Base-by-base conservation (phyloP, 2,113 vertebrate genomes). In the Otis tarda region DNA sequence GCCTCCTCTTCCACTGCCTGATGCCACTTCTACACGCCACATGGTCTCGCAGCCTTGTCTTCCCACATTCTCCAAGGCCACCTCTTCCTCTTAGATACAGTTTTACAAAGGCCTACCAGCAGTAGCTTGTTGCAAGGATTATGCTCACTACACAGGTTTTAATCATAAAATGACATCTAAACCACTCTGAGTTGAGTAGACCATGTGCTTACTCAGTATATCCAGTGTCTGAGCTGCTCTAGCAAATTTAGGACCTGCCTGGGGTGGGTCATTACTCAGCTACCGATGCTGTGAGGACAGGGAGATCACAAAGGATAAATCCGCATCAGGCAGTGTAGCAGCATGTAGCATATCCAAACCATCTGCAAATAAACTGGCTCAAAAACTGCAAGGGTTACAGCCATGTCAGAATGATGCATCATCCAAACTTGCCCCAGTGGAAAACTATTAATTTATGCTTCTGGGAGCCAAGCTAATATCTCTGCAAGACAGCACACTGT, bases 381-480 rank as follows among this genome's bases (percentile, higher is more conserved):
- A 55, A 81, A 89, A 83, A 5, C 69, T 82, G 30, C 61, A 39
- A 73, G 30, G 37, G 43, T 79, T 91, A 74, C 45, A 67, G 50
- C 50, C 14, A 4, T 69, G 83, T 82, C 87, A 87, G 47, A 74
- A 75, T 41, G 60, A 87, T 82, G n/a, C 28, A 68, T 91, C 87
- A 91, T 71, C 45, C 28, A 80, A 76, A 60, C 33, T 91, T 71
- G 35, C 8, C 60, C 73, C 56, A 22, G 43, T 55, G 68, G 52
- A 92, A 90, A 96, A 49, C 47, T 39, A 77, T 68, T 93, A 74
- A 92, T 87, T 94, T 93, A 68, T 94, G 57, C 39, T 74, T 92
- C 64, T 94, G 28, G 8, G 17, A 95, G 11, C 33, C 33, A 84
- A 63, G 65, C 6, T 87, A 87, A 47, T 84, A 71, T 77, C 13